These are phyloP conservation scores for Cheirogaleus major DNA, from an alignment of 2,797 vertebrate genomes.

Conservation along the genomic window DNA sequence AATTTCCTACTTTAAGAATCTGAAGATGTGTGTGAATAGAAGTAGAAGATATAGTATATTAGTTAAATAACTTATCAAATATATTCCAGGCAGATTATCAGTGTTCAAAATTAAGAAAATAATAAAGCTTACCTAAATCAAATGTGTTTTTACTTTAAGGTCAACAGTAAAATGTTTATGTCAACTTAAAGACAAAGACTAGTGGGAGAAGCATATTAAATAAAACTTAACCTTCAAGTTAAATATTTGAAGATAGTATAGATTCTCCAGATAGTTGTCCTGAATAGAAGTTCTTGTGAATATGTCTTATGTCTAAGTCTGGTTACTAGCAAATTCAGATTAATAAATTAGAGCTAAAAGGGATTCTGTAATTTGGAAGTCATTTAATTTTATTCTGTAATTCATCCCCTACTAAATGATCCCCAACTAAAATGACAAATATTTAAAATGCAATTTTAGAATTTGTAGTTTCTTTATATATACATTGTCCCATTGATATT, in stretches of 20 bases:
- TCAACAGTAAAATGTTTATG: background rate
- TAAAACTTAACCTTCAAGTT: background rate
- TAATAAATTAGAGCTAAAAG: background rate
- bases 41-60: background rate
- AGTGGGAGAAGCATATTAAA: background rate
- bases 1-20: background rate
- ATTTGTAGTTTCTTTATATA: background rate
- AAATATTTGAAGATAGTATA: background rate
- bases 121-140: background rate
- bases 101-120: constrained; percentile 37
- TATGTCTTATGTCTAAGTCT: background rate
- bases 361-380: background rate
- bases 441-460: constrained; percentile 1
- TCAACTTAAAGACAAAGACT: constrained; percentile 32
- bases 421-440: background rate
- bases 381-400: background rate
- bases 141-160: background rate
- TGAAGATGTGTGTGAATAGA: background rate
- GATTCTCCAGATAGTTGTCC: constrained; percentile 2
- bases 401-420: background rate
- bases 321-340: constrained; percentile 2
- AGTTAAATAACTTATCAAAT: background rate
- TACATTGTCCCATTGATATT: background rate
- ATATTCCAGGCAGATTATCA: background rate
- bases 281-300: background rate